Evolutionary conservation across 2,113 vertebrate genomes (phyloP).

Genomic region (Notothenia rossii): DNA sequence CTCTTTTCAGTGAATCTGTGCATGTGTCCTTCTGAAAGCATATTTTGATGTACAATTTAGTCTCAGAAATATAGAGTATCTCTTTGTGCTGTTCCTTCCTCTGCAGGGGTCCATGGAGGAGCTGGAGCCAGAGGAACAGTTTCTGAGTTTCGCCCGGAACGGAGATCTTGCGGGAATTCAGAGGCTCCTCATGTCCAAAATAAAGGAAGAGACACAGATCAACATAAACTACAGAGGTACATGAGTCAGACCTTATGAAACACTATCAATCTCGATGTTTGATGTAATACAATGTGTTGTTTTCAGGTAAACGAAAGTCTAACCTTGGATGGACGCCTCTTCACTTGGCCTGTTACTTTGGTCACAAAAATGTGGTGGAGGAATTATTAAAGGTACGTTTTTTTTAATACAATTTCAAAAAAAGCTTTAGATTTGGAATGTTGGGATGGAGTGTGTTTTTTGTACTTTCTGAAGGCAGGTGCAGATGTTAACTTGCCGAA

Average conservation of each 20-base stretch:
- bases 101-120: constrained; percentile 79
- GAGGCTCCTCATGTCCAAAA: constrained; percentile 84
- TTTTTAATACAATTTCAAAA: background rate
- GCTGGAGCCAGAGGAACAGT: constrained; percentile 88
- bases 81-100: background rate
- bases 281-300: constrained; percentile 11
- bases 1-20: background rate
- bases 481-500: constrained; percentile 93
- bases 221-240: constrained; percentile 97
- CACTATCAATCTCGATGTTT: background rate
- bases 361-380: constrained; percentile 91
- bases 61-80: background rate
- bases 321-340: constrained; percentile 97
- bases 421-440: background rate
- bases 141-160: constrained; percentile 92
- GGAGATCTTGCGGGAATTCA: constrained; percentile 89
- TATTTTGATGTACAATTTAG: background rate
- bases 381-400: constrained; percentile 91
- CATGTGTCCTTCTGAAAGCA: background rate
- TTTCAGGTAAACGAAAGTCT: constrained; percentile 92
- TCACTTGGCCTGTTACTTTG: constrained; percentile 97
- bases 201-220: constrained; percentile 82
- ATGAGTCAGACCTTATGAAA: no score
- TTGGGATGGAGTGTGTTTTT: constrained; percentile 14
- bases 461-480: constrained; percentile 84